phyloP scores from a whole-genome alignment of 2,888 invertebrate species.

The Sarcophaga rosellei region DNA sequence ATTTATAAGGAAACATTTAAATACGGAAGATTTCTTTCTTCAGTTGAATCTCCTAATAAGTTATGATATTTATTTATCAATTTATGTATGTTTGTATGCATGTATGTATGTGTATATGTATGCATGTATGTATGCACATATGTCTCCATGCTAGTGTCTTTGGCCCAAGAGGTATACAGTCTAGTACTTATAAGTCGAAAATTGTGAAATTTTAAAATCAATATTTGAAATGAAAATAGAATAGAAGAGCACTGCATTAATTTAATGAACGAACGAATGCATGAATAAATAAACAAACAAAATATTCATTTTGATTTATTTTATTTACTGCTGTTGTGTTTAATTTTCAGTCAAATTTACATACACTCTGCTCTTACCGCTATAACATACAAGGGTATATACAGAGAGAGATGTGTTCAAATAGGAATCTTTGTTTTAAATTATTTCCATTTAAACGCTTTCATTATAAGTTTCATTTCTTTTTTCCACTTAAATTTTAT shows the following conservation, averaged over 20 bases:
- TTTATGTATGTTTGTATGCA: too few relatives aligned
- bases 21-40: too few relatives aligned
- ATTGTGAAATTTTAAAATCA: background rate
- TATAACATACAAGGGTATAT: background rate
- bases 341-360: background rate
- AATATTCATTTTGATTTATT: background rate
- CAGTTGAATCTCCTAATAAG: too few relatives aligned
- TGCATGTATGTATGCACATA: background rate
- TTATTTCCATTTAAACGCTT: background rate
- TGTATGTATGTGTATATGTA: too few relatives aligned
- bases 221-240: background rate
- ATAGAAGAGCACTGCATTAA: background rate
- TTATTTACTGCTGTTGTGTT: background rate
- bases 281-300: background rate
- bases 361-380: background rate
- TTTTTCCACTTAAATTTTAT: background rate
- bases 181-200: too few relatives aligned
- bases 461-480: background rate
- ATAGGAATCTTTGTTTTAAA: slow-evolving; percentile 9
- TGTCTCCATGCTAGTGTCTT: too few relatives aligned
- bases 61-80: too few relatives aligned
- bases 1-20: too few relatives aligned
- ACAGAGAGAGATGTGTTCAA: background rate
- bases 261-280: background rate
- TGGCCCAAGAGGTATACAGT: too few relatives aligned